Conservation (phyloP, 2,113 vertebrate genomes). For the Zingel zingel region DNA sequence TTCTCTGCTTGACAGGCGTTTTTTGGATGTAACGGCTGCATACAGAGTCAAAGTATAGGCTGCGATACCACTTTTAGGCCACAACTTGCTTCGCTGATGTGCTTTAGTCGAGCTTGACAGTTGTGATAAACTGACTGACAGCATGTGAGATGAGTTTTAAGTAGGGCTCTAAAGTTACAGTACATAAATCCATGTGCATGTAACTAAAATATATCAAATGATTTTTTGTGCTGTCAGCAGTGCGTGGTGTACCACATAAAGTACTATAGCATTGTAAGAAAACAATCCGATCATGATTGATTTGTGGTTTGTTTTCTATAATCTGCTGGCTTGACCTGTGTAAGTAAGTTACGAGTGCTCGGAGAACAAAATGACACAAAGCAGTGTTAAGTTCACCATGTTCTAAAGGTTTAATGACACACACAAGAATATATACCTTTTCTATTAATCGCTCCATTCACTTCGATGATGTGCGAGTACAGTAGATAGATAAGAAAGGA, state of each 20-base stretch:
- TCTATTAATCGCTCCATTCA: too few species aligned
- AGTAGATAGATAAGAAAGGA: too few species aligned
- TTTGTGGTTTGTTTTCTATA: too few species aligned
- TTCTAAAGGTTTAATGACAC: too few species aligned
- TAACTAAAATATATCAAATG: not conserved
- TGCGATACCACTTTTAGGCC: not conserved
- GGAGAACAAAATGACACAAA: too few species aligned
- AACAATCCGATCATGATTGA: too few species aligned
- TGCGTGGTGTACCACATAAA: not conserved
- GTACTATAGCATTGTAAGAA: not conserved
- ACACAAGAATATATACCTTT: too few species aligned
- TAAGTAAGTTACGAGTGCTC: too few species aligned
- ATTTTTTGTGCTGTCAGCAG: not conserved
- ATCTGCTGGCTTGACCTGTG: too few species aligned
- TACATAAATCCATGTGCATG: not conserved
- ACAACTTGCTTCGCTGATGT: not conserved
- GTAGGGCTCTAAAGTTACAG: not conserved
- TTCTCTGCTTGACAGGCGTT: not conserved
- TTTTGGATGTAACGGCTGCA: slow-evolving; percentile 1
- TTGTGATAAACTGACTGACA: not conserved
- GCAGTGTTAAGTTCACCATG: too few species aligned
- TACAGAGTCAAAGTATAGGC: not conserved
- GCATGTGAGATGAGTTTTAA: not conserved
- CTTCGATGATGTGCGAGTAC: too few species aligned
- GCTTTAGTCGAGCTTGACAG: not conserved